Evolutionary conservation across 2,113 vertebrate genomes (phyloP).

Genomic region (Motacilla tschutschensis): DNA sequence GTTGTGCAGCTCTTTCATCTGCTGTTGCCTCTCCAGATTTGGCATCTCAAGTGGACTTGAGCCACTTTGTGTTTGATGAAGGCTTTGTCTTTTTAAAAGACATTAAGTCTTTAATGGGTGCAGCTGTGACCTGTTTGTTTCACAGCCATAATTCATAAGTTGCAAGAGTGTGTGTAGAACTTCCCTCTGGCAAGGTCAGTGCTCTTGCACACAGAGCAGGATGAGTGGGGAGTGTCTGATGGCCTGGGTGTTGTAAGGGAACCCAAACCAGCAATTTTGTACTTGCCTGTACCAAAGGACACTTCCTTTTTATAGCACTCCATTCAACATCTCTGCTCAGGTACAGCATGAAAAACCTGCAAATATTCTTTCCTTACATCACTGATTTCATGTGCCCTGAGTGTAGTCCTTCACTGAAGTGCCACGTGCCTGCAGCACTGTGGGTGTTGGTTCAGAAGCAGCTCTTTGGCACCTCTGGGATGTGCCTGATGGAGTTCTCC

Average conservation of each 20-base stretch:
- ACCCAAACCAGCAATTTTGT: not conserved
- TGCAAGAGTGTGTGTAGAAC: not conserved
- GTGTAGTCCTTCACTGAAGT: not conserved
- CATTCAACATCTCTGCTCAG: not conserved
- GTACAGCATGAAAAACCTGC: not conserved
- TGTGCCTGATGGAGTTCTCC: not conserved
- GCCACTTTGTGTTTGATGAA: not conserved
- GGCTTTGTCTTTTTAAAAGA: not conserved
- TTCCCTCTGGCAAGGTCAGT: not conserved
- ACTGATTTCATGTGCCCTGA: not conserved
- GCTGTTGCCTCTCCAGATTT: not conserved
- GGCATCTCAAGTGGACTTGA: not conserved
- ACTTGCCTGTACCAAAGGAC: not conserved
- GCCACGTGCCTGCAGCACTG: fast-evolving
- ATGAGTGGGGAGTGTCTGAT: not conserved
- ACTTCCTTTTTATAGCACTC: not conserved
- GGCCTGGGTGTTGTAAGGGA: not conserved
- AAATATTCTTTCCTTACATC: not conserved
- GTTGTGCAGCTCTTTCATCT: not conserved
- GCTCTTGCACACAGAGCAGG: not conserved
- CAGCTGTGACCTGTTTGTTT: not conserved
- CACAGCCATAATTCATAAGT: not conserved
- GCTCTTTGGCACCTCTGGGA: not conserved
- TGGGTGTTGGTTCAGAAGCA: not conserved
- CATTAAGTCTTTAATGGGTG: not conserved